Base-by-base conservation (phyloP, 2,888 invertebrate genomes). In the Eristalis pertinax region DNA sequence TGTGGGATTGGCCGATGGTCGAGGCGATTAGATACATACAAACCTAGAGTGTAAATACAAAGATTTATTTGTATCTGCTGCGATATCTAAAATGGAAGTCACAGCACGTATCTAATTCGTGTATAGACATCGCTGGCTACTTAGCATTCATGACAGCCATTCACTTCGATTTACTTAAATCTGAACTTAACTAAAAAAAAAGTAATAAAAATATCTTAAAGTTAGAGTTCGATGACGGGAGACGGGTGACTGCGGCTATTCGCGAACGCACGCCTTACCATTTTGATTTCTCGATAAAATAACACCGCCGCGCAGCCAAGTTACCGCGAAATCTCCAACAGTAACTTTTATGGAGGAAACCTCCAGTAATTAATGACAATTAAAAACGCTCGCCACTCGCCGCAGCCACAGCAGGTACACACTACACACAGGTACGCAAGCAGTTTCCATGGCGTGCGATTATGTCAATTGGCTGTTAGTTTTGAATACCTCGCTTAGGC, bases 41-140 rank as follows among this genome's bases (percentile, higher is more conserved):
- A 10, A 63, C 35, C 19, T 13, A 35, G 19, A 22, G 50, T 56
- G 69, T 43, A 43, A 32, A 67, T 29, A 69, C 80, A 65, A 43
- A 60, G 64, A 69, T 74, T 68, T 67, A 74, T 68, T 80, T 62
- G 67, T 73, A 73, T 73, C 58, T 67, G 32, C 67, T 67, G 60
- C 19, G 63, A 4, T 43, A 19, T 84, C 70, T 72, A n/a, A 84
- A 84, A 81, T 77, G 58, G 81, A 68, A 81, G 73, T 81, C 76
- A 60, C 72, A 81, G 67, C 85, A 85, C 85, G 82, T 85, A 77
- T 82, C 81, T 81, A 85, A 85, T 74, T 74, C 82, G 85, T 81
- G 85, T 82, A 85, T 74, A 75, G 85, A 69, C 77, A 56, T 50
- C 78, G 64, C 64, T 68, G 70, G 78, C 84, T 82, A 75, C 81